phyloP scores from a whole-genome alignment of 2,888 invertebrate genomes.

The Mythimna lalbum region DNA sequence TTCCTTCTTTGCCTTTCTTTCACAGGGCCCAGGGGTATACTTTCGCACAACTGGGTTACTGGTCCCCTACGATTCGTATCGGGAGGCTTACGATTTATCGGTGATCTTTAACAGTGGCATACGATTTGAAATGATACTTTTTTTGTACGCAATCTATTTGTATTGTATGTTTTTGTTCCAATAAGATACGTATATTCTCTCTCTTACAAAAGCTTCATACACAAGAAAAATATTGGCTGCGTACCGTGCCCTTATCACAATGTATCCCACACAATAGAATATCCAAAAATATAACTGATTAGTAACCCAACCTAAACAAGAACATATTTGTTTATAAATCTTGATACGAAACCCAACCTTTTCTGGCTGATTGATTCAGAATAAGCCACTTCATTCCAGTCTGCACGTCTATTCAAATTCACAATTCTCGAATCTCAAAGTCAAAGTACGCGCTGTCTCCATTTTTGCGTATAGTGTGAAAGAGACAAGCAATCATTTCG shows the following conservation, averaged over 20 bases:
- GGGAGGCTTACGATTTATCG: too few species aligned
- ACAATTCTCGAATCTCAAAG: not conserved
- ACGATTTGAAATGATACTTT: too few species aligned
- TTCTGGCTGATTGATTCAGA: constrained; percentile 49
- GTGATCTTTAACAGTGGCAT: too few species aligned
- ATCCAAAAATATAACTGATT: constrained; percentile 49
- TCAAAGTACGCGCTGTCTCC: not conserved
- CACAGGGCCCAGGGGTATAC: too few species aligned
- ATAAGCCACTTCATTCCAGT: constrained; percentile 27
- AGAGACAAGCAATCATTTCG: constrained; percentile 5
- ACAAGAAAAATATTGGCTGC: not conserved
- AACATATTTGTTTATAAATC: constrained; percentile 43
- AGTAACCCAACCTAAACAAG: constrained; percentile 20
- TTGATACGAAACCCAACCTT: constrained; percentile 56
- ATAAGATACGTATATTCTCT: too few species aligned
- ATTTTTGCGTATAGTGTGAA: not conserved
- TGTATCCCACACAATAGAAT: constrained; percentile 36
- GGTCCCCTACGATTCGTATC: too few species aligned
- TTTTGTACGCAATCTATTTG: too few species aligned
- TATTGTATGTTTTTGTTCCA: too few species aligned
- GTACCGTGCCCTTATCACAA: not conserved
- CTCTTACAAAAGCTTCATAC: not conserved
- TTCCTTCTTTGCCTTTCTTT: too few species aligned
- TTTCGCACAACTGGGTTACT: too few species aligned
- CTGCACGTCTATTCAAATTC: constrained; percentile 38